phyloP scores from a whole-genome alignment of 2,888 invertebrate species.

The Archips crataeganus region DNA sequence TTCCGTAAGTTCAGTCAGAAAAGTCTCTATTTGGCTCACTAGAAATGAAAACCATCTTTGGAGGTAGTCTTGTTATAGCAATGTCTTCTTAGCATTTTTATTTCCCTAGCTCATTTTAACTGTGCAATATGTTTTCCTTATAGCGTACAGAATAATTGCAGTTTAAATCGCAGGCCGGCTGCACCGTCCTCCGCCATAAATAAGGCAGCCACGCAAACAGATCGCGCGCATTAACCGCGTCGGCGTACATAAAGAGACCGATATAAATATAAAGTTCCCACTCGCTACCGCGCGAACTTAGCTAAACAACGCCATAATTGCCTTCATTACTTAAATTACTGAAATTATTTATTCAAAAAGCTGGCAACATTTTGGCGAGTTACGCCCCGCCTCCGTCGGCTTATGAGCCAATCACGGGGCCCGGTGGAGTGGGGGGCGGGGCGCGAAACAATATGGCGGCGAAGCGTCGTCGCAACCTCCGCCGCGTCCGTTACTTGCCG shows the following conservation, averaged over 20 bases:
- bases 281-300: constrained; percentile 84
- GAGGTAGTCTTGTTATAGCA: background rate
- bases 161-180: constrained; percentile 81
- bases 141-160: constrained; percentile 80
- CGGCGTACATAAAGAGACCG: constrained; percentile 85
- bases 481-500: constrained; percentile 53
- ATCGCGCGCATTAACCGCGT: constrained; percentile 85
- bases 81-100: constrained; percentile 44
- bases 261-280: constrained; percentile 86
- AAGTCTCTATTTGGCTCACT: background rate
- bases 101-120: constrained; percentile 67
- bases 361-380: constrained; percentile 82
- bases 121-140: constrained; percentile 78
- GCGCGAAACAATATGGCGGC: constrained; percentile 81
- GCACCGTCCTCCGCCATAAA: constrained; percentile 79
- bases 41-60: background rate
- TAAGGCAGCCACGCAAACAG: constrained; percentile 83
- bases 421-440: constrained; percentile 66
- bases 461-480: constrained; percentile 51
- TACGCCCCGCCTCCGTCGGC: constrained; percentile 63
- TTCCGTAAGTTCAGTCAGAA: background rate
- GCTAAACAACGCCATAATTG: constrained; percentile 87
- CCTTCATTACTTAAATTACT: constrained; percentile 87
- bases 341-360: constrained; percentile 87
- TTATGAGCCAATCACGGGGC: constrained; percentile 64